phyloP scores from a whole-genome alignment of 2,113 vertebrate species.

The Bubo bubo region DNA sequence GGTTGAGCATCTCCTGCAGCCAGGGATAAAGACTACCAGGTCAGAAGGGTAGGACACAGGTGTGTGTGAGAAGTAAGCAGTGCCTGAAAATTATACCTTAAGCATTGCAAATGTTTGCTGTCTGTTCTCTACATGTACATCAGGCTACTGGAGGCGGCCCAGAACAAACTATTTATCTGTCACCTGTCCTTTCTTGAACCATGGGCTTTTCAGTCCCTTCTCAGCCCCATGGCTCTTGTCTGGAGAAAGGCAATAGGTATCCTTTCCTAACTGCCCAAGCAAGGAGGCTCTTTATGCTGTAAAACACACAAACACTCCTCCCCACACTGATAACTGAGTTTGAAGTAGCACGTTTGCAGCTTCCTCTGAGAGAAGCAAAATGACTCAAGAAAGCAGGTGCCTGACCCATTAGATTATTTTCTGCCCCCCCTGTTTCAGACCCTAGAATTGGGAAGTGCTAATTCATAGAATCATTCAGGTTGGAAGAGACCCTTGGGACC shows the following conservation, averaged over 20 bases:
- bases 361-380: neutral
- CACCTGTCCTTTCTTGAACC: neutral
- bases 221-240: neutral
- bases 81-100: neutral
- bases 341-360: neutral
- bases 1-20: neutral
- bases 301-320: neutral
- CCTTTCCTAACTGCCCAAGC: neutral
- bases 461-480: too few relatives aligned
- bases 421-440: neutral
- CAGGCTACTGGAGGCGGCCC: neutral
- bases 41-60: neutral
- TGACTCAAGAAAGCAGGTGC: neutral
- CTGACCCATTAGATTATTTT: accelerated
- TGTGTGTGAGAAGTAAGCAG: neutral
- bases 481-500: too few relatives aligned
- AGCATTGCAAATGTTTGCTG: accelerated
- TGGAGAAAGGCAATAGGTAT: neutral
- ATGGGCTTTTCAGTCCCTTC: neutral
- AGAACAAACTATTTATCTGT: neutral
- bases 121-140: neutral
- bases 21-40: neutral
- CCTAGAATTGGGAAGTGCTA: neutral
- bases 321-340: neutral
- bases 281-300: neutral